Evolutionary conservation across 1,140 invertebrate genomes (phyloP).

Genomic region (Drosophila sturtevanti): DNA sequence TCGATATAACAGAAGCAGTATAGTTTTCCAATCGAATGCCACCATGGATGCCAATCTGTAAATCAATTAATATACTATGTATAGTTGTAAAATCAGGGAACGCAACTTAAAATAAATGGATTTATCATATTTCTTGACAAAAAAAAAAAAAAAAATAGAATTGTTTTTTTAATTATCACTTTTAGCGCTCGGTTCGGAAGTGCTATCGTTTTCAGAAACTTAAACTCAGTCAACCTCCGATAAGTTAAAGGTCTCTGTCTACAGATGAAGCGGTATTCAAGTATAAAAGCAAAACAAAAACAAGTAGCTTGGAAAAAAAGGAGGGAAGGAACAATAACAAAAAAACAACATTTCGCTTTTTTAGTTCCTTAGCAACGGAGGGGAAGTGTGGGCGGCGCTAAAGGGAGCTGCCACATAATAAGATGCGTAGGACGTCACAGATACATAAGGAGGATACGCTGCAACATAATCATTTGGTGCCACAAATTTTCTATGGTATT

Average conservation of each 20-base stretch:
- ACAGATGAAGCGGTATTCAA: neutral
- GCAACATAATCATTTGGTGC: too few relatives aligned
- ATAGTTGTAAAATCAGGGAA: slow-evolving; percentile 6
- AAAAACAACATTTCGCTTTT: slow-evolving; percentile 9
- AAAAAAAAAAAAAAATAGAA: neutral
- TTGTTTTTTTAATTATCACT: neutral
- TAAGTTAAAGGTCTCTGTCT: neutral
- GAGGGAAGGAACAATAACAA: neutral
- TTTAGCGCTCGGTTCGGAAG: slow-evolving; percentile 16
- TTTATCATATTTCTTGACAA: neutral
- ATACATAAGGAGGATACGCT: too few relatives aligned
- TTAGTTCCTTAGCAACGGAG: slow-evolving; percentile 69
- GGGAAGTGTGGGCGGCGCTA: slow-evolving; percentile 60
- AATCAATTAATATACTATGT: neutral
- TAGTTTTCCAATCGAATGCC: slow-evolving; percentile 70
- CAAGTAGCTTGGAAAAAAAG: neutral
- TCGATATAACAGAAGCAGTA: slow-evolving; percentile 63
- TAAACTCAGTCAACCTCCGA: neutral
- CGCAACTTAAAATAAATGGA: neutral
- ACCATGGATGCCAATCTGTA: slow-evolving; percentile 66
- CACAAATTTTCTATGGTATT: slow-evolving; percentile 64
- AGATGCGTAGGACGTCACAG: slow-evolving; percentile 43
- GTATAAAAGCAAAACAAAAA: neutral
- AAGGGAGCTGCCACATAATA: slow-evolving; percentile 61
- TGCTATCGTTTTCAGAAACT: neutral